These are phyloP conservation scores for Cephus nigrinus DNA, from an alignment of 2,888 invertebrate genomes.

Conservation along the genomic window DNA sequence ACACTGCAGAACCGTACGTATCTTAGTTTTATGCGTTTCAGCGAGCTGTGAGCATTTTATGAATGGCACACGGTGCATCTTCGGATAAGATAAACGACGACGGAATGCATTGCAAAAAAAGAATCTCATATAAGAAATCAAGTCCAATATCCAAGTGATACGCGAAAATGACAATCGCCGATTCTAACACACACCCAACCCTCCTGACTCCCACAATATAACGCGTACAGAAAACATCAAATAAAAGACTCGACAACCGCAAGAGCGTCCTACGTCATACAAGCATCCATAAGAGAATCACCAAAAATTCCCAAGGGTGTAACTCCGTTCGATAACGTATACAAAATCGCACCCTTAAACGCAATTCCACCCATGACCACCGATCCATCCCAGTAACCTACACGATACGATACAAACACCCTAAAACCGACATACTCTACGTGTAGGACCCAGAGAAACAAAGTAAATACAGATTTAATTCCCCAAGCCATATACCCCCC, in stretches of 20 bases:
- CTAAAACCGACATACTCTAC: neutral
- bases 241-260: too few relatives aligned
- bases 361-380: neutral
- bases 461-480: neutral
- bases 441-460: neutral
- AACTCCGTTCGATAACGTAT: neutral
- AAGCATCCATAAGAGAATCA: neutral
- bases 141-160: neutral
- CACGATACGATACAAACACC: neutral
- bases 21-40: neutral
- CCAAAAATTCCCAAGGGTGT: neutral
- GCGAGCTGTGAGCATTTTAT: neutral
- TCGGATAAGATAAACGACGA: neutral
- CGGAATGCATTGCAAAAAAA: neutral
- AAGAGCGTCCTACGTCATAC: neutral
- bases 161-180: neutral
- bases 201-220: too few relatives aligned
- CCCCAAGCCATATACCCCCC: neutral
- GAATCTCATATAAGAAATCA: neutral
- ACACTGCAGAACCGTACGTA: neutral
- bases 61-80: neutral
- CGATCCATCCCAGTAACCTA: neutral
- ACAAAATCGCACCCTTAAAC: neutral
- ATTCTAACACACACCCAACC: neutral
- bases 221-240: too few relatives aligned